Conservation (phyloP, 2,888 invertebrate species). For the Parnassius apollo region DNA sequence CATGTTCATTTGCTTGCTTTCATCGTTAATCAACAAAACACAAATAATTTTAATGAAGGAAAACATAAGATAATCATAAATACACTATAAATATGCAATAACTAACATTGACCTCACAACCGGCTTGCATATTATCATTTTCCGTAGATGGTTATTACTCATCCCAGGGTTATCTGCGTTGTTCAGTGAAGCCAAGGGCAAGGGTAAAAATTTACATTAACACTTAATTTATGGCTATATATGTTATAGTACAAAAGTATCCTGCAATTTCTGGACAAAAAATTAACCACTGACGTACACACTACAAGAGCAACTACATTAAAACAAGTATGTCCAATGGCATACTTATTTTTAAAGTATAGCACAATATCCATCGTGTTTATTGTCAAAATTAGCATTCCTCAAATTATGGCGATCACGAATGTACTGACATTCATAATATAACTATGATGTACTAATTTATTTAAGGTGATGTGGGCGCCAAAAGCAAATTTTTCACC, state of each 20-base stretch:
- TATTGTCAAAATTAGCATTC: background rate
- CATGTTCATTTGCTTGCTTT: too few relatives aligned
- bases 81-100: slow-evolving; percentile 16
- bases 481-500: too few relatives aligned
- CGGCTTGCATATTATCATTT: background rate
- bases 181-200: slow-evolving; percentile 18
- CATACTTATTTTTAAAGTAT: background rate
- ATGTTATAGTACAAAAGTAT: background rate
- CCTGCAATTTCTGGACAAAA: slow-evolving; percentile 1
- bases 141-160: slow-evolving; percentile 9
- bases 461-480: too few relatives aligned
- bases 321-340: background rate
- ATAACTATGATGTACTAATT: too few relatives aligned
- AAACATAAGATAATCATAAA: slow-evolving; percentile 12
- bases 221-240: slow-evolving; percentile 2
- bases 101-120: slow-evolving; percentile 3
- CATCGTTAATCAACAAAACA: too few relatives aligned
- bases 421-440: too few relatives aligned
- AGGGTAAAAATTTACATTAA: slow-evolving; percentile 9
- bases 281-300: background rate
- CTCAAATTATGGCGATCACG: too few relatives aligned
- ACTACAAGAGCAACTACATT: background rate
- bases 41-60: too few relatives aligned
- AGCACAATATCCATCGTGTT: background rate
- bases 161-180: slow-evolving; percentile 8